Base-by-base conservation (phyloP, 2,113 vertebrate genomes). In the Origma solitaria region DNA sequence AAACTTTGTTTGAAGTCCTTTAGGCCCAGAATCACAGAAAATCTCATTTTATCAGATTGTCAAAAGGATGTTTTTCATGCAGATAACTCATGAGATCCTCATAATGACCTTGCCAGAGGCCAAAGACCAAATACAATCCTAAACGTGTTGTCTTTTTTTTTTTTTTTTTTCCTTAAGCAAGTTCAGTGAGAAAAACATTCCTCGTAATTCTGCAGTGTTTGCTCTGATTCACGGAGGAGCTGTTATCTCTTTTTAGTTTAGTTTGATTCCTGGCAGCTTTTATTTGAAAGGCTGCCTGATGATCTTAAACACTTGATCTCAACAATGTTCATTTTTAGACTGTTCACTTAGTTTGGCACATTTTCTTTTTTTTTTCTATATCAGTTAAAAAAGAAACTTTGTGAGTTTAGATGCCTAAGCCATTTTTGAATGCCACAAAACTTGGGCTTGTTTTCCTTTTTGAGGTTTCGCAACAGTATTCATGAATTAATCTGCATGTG, bases 251-350 rank as follows among this genome's bases (percentile, higher is more conserved):
- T 96, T 92, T 94, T 75, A 84, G 77, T 70, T 91, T 50, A 91
- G 89, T 92, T 95, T 87, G 73, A 80, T 91, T 96, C 78, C 84
- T 94, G 93, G 73, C 86, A 95, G 91, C 81, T 72, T 87, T 89
- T 91, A 31, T 91, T 79, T 87, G 89, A 94, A 95, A 92, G 89
- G 50, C 78, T 92, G 91, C 66, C 82, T 82, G 81, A 69, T 95
- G 84, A 85, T 92, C 91, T 95, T 82, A 86, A 86, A 72, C 56
- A 57, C 81, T 96, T 95, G 89, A 94, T 95, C 89, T 97, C 81
- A 61, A 79, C 86, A 91, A 49, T 51, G 66, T 90, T 94, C 73
- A 47, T 80, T 92, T 95, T 92, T 87, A 92, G 86, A 69, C 57
- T 82, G 69, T 79, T 86, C 66, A 50, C 84, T 95, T 89, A 64